Evolutionary conservation across 2,113 vertebrate species (phyloP).

Genomic region (Crotalus tigris): DNA sequence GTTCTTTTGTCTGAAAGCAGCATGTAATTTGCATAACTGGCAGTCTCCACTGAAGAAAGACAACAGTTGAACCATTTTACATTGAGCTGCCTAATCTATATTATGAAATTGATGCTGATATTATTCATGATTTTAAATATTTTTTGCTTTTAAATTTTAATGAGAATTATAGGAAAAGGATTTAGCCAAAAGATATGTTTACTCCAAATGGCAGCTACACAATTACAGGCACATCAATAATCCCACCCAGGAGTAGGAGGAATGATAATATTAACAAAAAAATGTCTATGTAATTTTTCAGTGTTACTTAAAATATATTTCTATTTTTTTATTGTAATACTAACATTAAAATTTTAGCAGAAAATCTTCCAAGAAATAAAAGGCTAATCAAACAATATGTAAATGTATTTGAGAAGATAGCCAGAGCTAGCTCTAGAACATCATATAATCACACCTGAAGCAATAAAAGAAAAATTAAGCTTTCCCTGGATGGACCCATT

Average conservation of each 20-base stretch:
- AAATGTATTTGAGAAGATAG: neutral
- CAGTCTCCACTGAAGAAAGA: neutral
- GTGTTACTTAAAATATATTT: neutral
- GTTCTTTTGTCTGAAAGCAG: constrained; percentile 12
- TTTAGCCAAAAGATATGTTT: neutral
- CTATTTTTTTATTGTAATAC: neutral
- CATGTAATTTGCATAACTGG: neutral
- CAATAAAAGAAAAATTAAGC: too few relatives aligned
- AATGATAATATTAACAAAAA: neutral
- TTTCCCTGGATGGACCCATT: neutral
- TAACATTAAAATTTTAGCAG: neutral
- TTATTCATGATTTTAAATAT: neutral
- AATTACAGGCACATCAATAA: neutral
- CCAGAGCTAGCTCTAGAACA: neutral
- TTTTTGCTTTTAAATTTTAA: neutral
- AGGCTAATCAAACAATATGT: neutral
- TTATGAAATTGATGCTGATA: rapidly evolving
- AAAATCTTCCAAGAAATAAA: neutral
- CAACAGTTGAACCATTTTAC: neutral
- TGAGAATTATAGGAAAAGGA: neutral
- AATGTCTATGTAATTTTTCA: neutral
- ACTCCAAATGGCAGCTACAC: neutral
- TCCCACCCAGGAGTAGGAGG: neutral
- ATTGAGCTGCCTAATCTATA: rapidly evolving
- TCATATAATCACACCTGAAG: too few relatives aligned